Base-by-base conservation (phyloP, 2,797 vertebrate genomes). In the Phylloscopus collybita region DNA sequence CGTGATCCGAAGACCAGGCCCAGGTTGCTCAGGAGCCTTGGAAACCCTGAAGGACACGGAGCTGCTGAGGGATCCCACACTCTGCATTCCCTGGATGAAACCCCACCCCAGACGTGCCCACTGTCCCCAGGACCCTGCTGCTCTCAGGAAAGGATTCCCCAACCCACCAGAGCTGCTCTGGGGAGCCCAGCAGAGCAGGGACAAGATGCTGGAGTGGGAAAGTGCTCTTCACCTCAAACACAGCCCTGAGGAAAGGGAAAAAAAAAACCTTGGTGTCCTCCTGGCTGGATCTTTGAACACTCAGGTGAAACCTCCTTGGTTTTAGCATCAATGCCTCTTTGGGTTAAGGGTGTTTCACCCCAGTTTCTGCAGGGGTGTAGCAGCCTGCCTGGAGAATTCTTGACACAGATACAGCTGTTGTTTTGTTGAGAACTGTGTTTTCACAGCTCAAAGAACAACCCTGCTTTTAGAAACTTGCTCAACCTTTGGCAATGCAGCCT, bases 401-500 rank as follows among this genome's bases (percentile, higher is more conserved):
- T 90, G 97, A 73, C 93, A 82, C n/a, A 45, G 45, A 67, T 16
- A 65, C 20, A 76, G 64, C 22, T 66, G 60, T 0, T 60, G 53
- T 90, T 74, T 80, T 65, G 79, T 93, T 92, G 59, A 80, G 91
- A 80, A 93, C 72, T 94, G 80, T 86, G 65, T 92, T 95, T 94
- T 83, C 82, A 71, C 85, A 96, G 62, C 79, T 96, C 80, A 76
- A 96, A 97, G 95, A 91, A 96, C 93, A 97, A 96, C 59, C 53
- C 85, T 80, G 71, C 95, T 95, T 97, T 97, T 96, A 95, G 81
- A 95, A 95, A 91, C 87, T 92, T 91, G 89, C 87, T 96, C 91
- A 95, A 71, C 72, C 88, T 95, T 93, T 96, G 93, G 94, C 96
- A 91, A 78, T 57, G 76, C 44, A 88, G 92, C 89, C 59, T 96